Percentiles rank a stretch among this genome's conserved stretches.
Evolutionary conservation across 2,113 vertebrate species (phyloP).

Genomic region (Solea senegalensis): DNA sequence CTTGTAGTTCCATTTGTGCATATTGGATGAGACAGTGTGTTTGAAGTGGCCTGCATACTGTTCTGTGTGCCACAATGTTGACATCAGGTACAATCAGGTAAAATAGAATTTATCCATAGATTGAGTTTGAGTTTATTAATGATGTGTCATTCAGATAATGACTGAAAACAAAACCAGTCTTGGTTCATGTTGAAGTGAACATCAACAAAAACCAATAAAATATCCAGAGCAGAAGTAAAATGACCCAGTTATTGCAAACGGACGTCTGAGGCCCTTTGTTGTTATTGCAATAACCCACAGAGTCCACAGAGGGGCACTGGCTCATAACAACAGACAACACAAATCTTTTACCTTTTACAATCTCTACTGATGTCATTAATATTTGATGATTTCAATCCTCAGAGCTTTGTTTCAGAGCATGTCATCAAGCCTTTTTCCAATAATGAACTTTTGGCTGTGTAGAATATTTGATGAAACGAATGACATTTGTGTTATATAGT

Average conservation of each 20-base stretch:
- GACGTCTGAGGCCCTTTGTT: constrained; percentile 15
- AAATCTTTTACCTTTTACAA: constrained; percentile 20
- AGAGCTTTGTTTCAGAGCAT: constrained; percentile 56
- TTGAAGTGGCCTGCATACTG: not conserved
- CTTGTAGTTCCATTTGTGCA: not conserved
- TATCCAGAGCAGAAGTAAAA: constrained; percentile 15
- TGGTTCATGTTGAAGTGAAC: constrained; percentile 5
- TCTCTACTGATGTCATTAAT: constrained; percentile 69
- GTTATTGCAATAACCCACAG: constrained; percentile 65
- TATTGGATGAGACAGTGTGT: not conserved
- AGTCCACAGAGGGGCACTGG: constrained; percentile 75
- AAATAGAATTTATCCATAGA: too few species aligned
- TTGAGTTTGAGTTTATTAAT: too few species aligned
- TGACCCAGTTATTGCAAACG: constrained; percentile 34
- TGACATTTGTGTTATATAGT: too few species aligned
- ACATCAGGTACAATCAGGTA: not conserved
- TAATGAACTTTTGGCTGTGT: not conserved
- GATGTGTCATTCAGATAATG: not conserved
- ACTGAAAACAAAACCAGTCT: not conserved
- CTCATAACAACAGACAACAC: constrained; percentile 34
- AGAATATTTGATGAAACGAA: too few species aligned
- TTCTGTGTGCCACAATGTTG: not conserved
- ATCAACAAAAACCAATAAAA: not conserved
- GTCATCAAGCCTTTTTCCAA: not conserved
- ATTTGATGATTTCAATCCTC: constrained; percentile 74